phyloP scores from a whole-genome alignment of 2,113 vertebrate species.

The Siniperca chuatsi region DNA sequence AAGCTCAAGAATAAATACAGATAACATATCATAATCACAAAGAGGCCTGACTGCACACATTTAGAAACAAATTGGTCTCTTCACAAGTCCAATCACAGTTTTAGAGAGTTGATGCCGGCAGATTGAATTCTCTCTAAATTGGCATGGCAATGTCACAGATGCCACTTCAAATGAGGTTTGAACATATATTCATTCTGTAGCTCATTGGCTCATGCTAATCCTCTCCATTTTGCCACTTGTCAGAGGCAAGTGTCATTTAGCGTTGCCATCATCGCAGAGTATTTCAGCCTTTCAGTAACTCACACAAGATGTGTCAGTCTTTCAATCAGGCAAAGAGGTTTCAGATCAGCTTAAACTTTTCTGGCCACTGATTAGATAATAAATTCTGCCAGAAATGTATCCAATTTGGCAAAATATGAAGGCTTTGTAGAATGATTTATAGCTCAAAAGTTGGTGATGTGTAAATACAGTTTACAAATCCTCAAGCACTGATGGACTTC shows the following conservation, averaged over 20 bases:
- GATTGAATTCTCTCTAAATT: conserved; percentile 83
- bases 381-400: conserved; percentile 75
- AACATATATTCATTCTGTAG: conserved; percentile 80
- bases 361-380: conserved; percentile 77
- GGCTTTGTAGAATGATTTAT: conserved; percentile 70
- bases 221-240: conserved; percentile 79
- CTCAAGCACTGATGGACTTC: conserved; percentile 24
- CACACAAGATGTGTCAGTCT: conserved; percentile 74
- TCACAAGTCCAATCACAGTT: conserved; percentile 78
- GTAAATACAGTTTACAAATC: conserved; percentile 33
- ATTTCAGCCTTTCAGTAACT: conserved; percentile 67
- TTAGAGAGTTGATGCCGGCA: conserved; percentile 73
- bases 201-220: conserved; percentile 83
- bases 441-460: conserved; percentile 55
- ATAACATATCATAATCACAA: conserved; percentile 78
- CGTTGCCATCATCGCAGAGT: conserved; percentile 58
- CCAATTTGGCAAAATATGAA: conserved; percentile 71
- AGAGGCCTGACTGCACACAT: conserved; percentile 72
- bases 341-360: conserved; percentile 76
- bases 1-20: conserved; percentile 77
- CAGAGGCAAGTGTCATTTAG: conserved; percentile 76
- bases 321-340: conserved; percentile 75
- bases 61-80: conserved; percentile 80
- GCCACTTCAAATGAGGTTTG: conserved; percentile 83
- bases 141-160: conserved; percentile 81